Base-by-base conservation (phyloP, 1,140 invertebrate species). In the Harpegnathos saltator region DNA sequence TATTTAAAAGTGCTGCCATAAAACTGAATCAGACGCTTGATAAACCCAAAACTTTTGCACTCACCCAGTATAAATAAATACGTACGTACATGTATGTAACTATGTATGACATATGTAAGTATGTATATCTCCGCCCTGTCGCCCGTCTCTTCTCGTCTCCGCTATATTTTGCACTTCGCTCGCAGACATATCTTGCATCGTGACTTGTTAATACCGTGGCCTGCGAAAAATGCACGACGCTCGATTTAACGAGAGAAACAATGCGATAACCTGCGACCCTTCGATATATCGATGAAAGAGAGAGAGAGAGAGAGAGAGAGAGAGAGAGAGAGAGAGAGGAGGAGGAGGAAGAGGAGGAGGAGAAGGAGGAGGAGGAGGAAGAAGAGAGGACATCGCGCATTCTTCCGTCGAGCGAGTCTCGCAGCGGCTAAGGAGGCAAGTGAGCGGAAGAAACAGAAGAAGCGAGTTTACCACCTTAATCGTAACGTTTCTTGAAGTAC, bases 401-500 rank as follows among this genome's bases (percentile, higher is more conserved):
- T n/a, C n/a, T n/a, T n/a, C n/a, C n/a, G n/a, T n/a, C n/a, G n/a
- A n/a, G 14, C 26, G 15, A 77, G 50, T 50, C n/a, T n/a, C 44
- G 63, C 29, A 9, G 5, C 15, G 29, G n/a, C n/a, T n/a, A n/a
- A n/a, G n/a, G n/a, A n/a, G 22, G 17, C 56, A 59, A 61, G 61
- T 24, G 50, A 26, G 17, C 1, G 38, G 66, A 26, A 62, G 2
- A 48, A 83, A 58, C 19, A 48, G 29, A 62, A 77, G 17, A 38
- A 66, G 2, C 19, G 9, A 56, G 65, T 88, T 77, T 82, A 88
- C 38, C 61, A 50, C 44, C 59, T 88, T 85, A 85, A 89, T 83
- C 87, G 83, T 85, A 85, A 89, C 66, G 74, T 83, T 88, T 50
- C 52, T 26, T 81, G 22, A 14, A 69, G 82, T 88, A 84, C 52